Evolutionary conservation across 2,113 vertebrate species (phyloP).

Genomic region (Gymnarchus niloticus): DNA sequence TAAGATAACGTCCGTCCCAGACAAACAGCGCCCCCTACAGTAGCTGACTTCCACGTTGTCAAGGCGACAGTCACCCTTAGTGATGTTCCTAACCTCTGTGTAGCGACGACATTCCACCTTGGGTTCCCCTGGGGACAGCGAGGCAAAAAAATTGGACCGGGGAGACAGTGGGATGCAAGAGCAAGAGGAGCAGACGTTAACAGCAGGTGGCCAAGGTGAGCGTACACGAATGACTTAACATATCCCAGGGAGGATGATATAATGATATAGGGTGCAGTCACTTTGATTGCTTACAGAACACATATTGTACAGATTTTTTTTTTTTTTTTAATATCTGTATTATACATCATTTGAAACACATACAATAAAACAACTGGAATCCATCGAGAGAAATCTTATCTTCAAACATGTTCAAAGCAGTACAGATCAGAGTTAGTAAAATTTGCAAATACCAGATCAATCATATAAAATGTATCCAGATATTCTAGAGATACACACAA

Average conservation of each 20-base stretch:
- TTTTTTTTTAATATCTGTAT: too few relatives aligned
- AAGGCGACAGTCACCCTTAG: conserved; percentile 74
- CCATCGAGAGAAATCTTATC: too few relatives aligned
- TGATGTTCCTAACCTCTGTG: conserved; percentile 75
- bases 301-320: neutral
- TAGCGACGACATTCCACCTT: conserved; percentile 60
- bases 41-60: conserved; percentile 78
- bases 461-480: too few relatives aligned
- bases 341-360: too few relatives aligned
- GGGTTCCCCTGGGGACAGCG: conserved; percentile 51
- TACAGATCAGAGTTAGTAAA: too few relatives aligned
- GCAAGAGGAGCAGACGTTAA: neutral
- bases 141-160: neutral
- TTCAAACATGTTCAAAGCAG: too few relatives aligned
- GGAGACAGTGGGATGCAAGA: neutral
- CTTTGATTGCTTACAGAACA: neutral
- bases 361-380: too few relatives aligned
- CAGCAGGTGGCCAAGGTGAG: neutral
- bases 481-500: neutral
- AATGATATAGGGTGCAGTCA: neutral
- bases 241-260: too few relatives aligned
- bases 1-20: conserved; percentile 72
- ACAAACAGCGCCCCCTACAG: conserved; percentile 75
- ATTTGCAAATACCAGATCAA: too few relatives aligned
- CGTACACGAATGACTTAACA: neutral